Evolutionary conservation across 2,888 invertebrate species (phyloP).

Genomic region (Cantharis rufa): DNA sequence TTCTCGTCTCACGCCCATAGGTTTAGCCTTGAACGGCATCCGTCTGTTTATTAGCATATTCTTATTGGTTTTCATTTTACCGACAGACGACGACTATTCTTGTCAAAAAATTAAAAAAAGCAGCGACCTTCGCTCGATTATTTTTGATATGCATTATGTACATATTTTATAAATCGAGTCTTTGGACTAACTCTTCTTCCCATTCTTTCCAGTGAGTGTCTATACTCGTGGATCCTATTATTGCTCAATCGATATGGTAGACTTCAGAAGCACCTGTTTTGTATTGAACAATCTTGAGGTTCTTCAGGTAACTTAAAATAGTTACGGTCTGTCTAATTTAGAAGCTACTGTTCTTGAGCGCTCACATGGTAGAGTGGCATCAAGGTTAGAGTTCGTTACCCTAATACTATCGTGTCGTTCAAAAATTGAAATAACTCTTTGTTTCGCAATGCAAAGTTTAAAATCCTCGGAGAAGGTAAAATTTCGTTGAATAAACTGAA

Average conservation of each 20-base stretch:
- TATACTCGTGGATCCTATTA: background rate
- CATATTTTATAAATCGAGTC: background rate
- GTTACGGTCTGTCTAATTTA: constrained; percentile 43
- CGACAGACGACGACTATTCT: constrained; percentile 13
- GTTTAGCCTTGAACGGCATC: constrained; percentile 18
- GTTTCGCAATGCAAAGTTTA: background rate
- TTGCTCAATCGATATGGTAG: background rate
- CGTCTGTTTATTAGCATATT: constrained; percentile 14
- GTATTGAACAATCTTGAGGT: background rate
- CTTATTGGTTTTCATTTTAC: constrained; percentile 7
- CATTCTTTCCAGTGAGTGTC: background rate
- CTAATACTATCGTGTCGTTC: constrained; percentile 1
- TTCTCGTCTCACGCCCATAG: constrained; percentile 18
- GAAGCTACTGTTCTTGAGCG: constrained; percentile 11
- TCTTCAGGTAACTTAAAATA: constrained; percentile 6
- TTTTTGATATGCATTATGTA: background rate
- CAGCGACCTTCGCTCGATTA: constrained; percentile 9
- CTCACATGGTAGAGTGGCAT: constrained; percentile 7
- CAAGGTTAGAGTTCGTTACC: constrained; percentile 24
- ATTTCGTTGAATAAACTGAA: background rate
- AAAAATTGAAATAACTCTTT: background rate
- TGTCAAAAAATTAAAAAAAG: constrained; percentile 6
- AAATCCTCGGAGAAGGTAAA: background rate
- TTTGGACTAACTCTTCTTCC: background rate
- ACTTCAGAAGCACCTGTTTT: background rate